A percentile compares a stretch with the other conserved stretches of the same genome.
phyloP scores from a whole-genome alignment of 2,113 vertebrate genomes.

The Apeltes quadracus region DNA sequence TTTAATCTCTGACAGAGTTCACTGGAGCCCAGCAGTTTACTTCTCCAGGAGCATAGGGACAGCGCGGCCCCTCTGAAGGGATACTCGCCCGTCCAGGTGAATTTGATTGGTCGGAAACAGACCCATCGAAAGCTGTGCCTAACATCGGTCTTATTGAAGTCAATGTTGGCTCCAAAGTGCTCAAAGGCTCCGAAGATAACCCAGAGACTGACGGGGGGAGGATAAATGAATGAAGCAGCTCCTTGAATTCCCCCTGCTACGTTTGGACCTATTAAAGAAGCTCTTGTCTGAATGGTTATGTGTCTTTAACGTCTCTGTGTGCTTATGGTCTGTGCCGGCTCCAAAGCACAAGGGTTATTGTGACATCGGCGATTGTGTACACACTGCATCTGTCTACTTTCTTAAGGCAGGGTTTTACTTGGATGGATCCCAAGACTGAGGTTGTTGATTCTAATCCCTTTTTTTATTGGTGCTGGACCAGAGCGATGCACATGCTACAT shows the following conservation, averaged over 20 bases:
- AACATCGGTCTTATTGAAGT: constrained; percentile 37
- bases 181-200: constrained; percentile 22
- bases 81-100: constrained; percentile 44
- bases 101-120: constrained; percentile 47
- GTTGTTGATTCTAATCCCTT: constrained; percentile 37
- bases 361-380: background rate
- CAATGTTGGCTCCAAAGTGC: constrained; percentile 29
- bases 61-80: constrained; percentile 10
- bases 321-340: constrained; percentile 2
- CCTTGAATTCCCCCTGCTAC: constrained; percentile 34
- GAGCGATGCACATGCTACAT: background rate
- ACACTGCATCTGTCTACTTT: constrained; percentile 26
- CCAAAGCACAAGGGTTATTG: background rate
- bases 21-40: background rate
- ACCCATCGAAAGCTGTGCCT: constrained; percentile 52
- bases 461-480: background rate
- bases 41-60: constrained; percentile 28
- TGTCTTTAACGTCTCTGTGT: constrained; percentile 29
- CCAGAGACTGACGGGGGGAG: constrained; percentile 35
- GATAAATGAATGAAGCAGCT: constrained; percentile 33
- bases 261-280: constrained; percentile 19
- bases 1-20: constrained; percentile 20
- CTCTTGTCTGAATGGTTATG: background rate
- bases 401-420: constrained; percentile 42
- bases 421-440: background rate